These are phyloP conservation scores for Orchestia grillus DNA, from an alignment of 1,140 invertebrate genomes.

Conservation along the genomic window DNA sequence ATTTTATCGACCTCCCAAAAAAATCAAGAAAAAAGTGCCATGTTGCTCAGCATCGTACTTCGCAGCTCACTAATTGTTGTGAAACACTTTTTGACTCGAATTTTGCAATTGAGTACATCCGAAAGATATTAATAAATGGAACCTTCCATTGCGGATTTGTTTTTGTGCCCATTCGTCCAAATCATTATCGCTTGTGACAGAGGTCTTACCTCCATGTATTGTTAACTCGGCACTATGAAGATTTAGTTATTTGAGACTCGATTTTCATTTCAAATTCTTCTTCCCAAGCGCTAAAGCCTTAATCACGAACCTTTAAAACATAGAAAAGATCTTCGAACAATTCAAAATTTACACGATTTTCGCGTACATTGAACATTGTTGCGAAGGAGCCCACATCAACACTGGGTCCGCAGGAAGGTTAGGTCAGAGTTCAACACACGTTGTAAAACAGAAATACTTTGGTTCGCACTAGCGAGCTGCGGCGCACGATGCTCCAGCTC, in stretches of 20 bases:
- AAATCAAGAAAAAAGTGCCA: background rate
- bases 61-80: background rate
- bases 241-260: background rate
- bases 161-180: background rate
- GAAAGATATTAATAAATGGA: background rate
- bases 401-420: too few species aligned
- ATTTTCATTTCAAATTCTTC: background rate
- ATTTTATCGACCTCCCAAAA: background rate
- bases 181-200: background rate
- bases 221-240: background rate
- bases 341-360: background rate
- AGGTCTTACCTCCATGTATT: background rate
- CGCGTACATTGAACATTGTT: background rate
- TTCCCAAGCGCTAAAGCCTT: background rate
- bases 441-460: too few species aligned
- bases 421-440: too few species aligned
- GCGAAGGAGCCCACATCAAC: too few species aligned
- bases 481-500: background rate
- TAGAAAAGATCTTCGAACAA: background rate
- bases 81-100: background rate
- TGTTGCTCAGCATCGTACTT: background rate
- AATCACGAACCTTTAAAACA: background rate
- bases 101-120: background rate
- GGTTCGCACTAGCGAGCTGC: background rate
- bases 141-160: background rate